Conservation (phyloP, 2,797 vertebrate genomes). For the Dipus sagitta region DNA sequence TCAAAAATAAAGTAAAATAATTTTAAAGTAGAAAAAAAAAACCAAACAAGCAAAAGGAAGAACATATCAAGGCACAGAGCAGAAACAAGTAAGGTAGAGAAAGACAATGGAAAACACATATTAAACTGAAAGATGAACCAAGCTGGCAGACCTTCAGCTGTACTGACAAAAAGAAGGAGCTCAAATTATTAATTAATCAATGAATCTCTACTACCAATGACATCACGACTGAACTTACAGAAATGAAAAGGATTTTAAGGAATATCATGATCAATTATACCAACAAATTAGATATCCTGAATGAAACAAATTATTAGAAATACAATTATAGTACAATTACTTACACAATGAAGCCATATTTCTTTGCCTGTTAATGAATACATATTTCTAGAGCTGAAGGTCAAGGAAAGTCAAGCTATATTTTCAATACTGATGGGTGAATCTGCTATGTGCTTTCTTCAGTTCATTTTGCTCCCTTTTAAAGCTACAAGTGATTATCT, state of each 20-base stretch:
- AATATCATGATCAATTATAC: background rate
- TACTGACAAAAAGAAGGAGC: background rate
- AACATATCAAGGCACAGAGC: background rate
- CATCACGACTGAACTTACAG: background rate
- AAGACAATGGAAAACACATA: background rate
- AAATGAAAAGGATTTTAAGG: background rate
- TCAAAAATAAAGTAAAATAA: background rate
- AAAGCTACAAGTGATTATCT: background rate
- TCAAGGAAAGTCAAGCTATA: background rate
- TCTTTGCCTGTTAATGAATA: background rate
- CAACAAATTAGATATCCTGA: background rate
- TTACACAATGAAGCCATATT: background rate
- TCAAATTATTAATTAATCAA: background rate
- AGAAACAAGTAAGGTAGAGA: background rate
- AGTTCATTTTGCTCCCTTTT: background rate
- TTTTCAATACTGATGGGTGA: background rate
- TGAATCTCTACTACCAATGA: too few species aligned
- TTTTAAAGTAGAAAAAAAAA: background rate
- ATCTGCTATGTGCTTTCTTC: background rate
- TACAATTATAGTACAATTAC: background rate
- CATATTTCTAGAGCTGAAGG: background rate
- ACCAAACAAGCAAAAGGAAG: background rate
- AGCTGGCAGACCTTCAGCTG: background rate
- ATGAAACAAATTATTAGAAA: conserved; percentile 12
- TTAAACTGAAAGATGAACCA: background rate